Evolutionary conservation across 2,113 vertebrate genomes (phyloP).

Genomic region (Alaudala cheleensis): DNA sequence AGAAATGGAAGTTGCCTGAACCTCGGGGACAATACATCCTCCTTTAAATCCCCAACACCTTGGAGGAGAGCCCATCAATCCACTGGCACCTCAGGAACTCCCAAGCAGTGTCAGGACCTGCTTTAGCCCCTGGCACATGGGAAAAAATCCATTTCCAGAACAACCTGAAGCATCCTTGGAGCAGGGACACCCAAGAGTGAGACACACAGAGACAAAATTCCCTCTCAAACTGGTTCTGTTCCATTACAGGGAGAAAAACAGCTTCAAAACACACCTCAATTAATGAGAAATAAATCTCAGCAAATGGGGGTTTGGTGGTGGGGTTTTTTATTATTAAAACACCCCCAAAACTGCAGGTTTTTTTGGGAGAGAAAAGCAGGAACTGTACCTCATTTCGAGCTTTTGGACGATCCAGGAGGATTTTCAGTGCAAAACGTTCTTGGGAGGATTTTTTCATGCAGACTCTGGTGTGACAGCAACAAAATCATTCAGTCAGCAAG

Average conservation of each 20-base stretch:
- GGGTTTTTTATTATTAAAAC: not conserved
- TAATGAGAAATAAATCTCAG: not conserved
- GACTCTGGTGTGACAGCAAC: conserved; percentile 79
- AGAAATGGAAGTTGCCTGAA: not conserved
- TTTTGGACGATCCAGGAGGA: conserved; percentile 98
- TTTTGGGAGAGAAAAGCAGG: not conserved
- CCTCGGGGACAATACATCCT: not conserved
- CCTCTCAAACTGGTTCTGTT: not conserved
- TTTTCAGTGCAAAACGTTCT: conserved; percentile 97
- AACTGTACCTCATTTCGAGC: conserved; percentile 94
- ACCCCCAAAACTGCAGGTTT: fast-evolving
- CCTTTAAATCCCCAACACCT: not conserved
- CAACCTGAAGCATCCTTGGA: not conserved
- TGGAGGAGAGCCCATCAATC: not conserved
- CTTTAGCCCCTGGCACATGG: not conserved
- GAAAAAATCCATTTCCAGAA: not conserved
- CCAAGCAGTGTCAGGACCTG: not conserved
- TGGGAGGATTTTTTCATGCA: conserved; percentile 97
- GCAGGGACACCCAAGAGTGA: not conserved
- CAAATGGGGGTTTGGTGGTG: not conserved
- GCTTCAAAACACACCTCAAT: not conserved
- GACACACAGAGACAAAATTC: not conserved
- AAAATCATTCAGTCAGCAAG: conserved; percentile 36
- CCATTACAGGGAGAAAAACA: not conserved
- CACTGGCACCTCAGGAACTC: not conserved